These are phyloP conservation scores for Chironomus tentans DNA, from an alignment of 2,888 invertebrate genomes.

Conservation along the genomic window DNA sequence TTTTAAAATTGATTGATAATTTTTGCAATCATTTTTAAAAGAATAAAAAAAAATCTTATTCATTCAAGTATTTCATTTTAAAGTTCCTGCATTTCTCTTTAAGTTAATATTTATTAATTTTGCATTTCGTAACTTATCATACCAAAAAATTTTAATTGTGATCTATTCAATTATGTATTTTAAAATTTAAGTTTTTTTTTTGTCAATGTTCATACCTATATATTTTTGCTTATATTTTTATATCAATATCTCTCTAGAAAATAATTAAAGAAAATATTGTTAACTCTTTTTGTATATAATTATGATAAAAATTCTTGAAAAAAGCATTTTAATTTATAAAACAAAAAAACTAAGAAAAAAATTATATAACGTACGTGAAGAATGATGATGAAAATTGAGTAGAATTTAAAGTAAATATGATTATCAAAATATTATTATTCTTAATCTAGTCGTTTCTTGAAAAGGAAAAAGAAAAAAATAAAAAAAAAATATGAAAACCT, in stretches of 20 bases:
- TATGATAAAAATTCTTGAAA: neutral
- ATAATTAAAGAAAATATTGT: neutral
- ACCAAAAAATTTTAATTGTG: too few relatives aligned
- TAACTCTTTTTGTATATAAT: slow-evolving; percentile 14
- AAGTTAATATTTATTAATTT: too few relatives aligned
- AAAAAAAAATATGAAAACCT: neutral
- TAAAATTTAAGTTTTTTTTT: too few relatives aligned
- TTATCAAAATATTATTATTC: slow-evolving; percentile 20
- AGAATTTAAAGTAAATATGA: slow-evolving; percentile 5
- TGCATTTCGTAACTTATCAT: too few relatives aligned
- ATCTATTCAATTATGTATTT: too few relatives aligned
- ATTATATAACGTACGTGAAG: neutral
- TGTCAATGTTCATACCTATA: too few relatives aligned
- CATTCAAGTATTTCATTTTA: too few relatives aligned
- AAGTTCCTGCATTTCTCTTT: too few relatives aligned
- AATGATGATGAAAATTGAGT: neutral
- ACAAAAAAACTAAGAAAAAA: neutral
- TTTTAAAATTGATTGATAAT: too few relatives aligned
- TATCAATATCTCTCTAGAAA: neutral
- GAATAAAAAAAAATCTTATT: too few relatives aligned
- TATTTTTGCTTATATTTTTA: too few relatives aligned
- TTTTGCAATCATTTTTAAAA: too few relatives aligned
- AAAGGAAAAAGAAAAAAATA: neutral
- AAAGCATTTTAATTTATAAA: neutral
- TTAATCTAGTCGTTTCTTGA: slow-evolving; percentile 23